Evolutionary conservation across 2,797 vertebrate genomes (phyloP).

Genomic region (Geranospiza caerulescens): DNA sequence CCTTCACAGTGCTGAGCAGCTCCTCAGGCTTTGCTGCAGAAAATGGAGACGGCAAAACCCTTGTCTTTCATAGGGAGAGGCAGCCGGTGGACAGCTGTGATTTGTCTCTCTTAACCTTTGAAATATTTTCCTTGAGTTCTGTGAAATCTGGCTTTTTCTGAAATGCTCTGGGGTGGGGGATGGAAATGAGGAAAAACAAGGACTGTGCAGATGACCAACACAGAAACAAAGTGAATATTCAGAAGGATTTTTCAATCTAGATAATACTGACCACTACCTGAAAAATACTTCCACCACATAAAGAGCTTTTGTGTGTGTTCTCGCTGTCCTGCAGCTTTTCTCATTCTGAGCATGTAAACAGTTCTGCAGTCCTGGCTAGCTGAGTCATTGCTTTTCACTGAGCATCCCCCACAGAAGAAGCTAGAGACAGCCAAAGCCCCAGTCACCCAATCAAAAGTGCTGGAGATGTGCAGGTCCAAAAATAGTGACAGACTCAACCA

Average conservation of each 20-base stretch:
- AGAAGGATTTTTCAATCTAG: not conserved
- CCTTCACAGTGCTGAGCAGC: accelerated
- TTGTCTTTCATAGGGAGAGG: not conserved
- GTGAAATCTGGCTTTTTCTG: not conserved
- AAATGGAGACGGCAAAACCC: not conserved
- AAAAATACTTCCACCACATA: not conserved
- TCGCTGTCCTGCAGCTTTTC: constrained; percentile 7
- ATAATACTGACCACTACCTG: not conserved
- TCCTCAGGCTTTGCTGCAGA: not conserved
- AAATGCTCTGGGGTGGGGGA: not conserved
- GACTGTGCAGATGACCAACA: not conserved
- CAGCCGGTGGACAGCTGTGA: not conserved
- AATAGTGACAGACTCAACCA: constrained; percentile 57
- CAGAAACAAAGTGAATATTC: not conserved
- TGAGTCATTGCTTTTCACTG: constrained; percentile 63
- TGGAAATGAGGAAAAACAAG: not conserved
- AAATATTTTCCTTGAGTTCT: not conserved
- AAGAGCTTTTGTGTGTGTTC: constrained; percentile 41
- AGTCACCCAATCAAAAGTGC: constrained; percentile 43
- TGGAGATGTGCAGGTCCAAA: constrained; percentile 56
- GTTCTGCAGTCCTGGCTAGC: constrained; percentile 31
- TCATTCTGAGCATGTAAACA: constrained; percentile 15
- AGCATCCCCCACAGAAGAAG: constrained; percentile 59
- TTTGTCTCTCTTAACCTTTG: not conserved
- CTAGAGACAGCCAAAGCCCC: constrained; percentile 43